Percentiles rank a stretch among this genome's conserved stretches.
phyloP scores from a whole-genome alignment of 2,113 vertebrate genomes.

The Phalacrocorax aristotelis region DNA sequence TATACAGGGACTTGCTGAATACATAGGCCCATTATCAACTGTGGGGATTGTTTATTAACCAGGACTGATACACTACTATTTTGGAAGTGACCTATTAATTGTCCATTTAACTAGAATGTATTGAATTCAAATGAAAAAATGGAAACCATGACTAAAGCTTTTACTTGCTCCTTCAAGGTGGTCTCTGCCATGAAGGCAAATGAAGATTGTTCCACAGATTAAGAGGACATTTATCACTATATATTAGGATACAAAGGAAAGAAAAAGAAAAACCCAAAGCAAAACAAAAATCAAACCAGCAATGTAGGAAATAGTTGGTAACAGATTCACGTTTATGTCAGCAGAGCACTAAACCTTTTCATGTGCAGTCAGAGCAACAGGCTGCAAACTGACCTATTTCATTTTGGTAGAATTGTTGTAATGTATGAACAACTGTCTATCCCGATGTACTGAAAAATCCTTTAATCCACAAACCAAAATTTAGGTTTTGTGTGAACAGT shows the following conservation, averaged over 20 bases:
- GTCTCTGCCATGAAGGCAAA: constrained; percentile 76
- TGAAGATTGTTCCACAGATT: constrained; percentile 88
- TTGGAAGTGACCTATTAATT: constrained; percentile 95
- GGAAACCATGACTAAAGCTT: constrained; percentile 91
- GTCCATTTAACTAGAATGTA: constrained; percentile 92
- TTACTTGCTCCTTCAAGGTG: constrained; percentile 89
- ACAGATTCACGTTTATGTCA: neutral
- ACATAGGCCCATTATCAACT: constrained; percentile 78
- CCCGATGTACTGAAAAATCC: neutral
- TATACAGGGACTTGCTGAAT: constrained; percentile 81
- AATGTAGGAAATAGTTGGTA: constrained; percentile 12
- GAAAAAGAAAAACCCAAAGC: neutral
- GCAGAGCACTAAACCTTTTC: constrained; percentile 13
- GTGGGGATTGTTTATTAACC: constrained; percentile 80
- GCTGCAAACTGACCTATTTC: neutral
- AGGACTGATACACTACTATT: constrained; percentile 78
- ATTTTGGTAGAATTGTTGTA: neutral
- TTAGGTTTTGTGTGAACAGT: neutral
- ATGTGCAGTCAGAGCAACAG: neutral
- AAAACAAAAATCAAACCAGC: constrained; percentile 1
- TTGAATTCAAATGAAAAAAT: constrained; percentile 87
- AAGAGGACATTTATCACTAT: constrained; percentile 85
- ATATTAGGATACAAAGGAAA: constrained; percentile 54
- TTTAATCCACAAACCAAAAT: neutral
- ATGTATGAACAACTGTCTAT: neutral